Evolutionary conservation across 2,113 vertebrate species (phyloP).

Genomic region (Lophura nycthemera): DNA sequence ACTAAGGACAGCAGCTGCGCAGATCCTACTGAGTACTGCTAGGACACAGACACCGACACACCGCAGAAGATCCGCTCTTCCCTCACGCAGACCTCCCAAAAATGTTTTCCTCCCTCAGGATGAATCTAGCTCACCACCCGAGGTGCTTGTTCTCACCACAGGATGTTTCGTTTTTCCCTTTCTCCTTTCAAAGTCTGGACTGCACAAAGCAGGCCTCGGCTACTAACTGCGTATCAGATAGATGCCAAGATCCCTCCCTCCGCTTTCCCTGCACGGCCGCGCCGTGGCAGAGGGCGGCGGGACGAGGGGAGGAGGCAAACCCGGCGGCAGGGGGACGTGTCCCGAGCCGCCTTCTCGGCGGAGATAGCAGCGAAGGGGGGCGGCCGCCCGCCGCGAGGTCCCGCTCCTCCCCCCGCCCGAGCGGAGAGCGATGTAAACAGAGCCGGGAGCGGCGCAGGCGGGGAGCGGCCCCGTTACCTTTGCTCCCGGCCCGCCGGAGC

Average conservation of each 20-base stretch:
- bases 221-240: neutral
- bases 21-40: neutral
- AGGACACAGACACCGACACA: neutral
- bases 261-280: neutral
- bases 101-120: neutral
- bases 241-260: slow-evolving; percentile 36
- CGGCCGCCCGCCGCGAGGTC: too few relatives aligned
- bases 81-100: neutral
- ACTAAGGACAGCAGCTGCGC: neutral
- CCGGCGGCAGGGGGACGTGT: too few relatives aligned
- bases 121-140: too few relatives aligned
- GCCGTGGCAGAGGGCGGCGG: neutral
- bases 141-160: neutral
- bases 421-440: neutral
- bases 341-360: too few relatives aligned
- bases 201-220: neutral
- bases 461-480: neutral
- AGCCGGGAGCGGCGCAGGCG: neutral
- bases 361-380: neutral
- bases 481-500: neutral
- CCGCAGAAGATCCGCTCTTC: neutral
- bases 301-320: neutral
- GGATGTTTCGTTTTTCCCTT: neutral
- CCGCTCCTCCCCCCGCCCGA: neutral
- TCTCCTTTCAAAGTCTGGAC: neutral